Evolutionary conservation across 2,888 invertebrate species (phyloP), one percentile per base, ranked within the genome.

Genomic region (Panopea generosa): DNA sequence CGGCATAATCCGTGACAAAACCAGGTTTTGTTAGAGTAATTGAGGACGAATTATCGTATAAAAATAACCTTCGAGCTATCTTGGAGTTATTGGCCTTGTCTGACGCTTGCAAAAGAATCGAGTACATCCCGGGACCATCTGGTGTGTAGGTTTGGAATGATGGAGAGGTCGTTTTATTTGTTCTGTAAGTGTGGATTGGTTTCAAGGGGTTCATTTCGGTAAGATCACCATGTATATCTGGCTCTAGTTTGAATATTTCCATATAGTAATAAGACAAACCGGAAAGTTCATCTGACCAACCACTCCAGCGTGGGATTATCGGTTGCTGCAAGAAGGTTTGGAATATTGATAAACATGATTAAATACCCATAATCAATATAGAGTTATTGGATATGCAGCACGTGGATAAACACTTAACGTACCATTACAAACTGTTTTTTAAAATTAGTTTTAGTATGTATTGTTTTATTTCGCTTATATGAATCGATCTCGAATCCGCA

Each of bases 41-140:
- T 0, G 14, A 3, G 0, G 86, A 84, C 6, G 11, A 18, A 9
- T 80, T 79, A 50, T 87, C 86, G 22, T 77, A 87, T 26, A 87
- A 63, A 2, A 69, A 66, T 2, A 87, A 57, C 7, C 82, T 55
- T 20, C 87, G 59, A 11, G 84, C 79, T 61, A 77, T 83, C 38
- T 62, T 61, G 18, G 84, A 81, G 63, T 87, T 86, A 55, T 85
- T 87, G 16, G 87, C 87, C 20, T 52, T 70, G 55, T 87, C 87
- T 16, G 75, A 70, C 1, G 77, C 78, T 69, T 84, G 77, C 7
- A 87, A 68, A 2, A 87, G 66, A 9, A 84, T 50, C 0, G 85
- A 83, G 57, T 83, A 86, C 70, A 84, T 75, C 0, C 85, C 86
- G 1, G 78, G 67, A 0, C 24, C 26, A 2, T 53, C 20, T 2